phyloP scores from a whole-genome alignment of 92 coral and sea anemone genomes.

The Nematostella vectensis region DNA sequence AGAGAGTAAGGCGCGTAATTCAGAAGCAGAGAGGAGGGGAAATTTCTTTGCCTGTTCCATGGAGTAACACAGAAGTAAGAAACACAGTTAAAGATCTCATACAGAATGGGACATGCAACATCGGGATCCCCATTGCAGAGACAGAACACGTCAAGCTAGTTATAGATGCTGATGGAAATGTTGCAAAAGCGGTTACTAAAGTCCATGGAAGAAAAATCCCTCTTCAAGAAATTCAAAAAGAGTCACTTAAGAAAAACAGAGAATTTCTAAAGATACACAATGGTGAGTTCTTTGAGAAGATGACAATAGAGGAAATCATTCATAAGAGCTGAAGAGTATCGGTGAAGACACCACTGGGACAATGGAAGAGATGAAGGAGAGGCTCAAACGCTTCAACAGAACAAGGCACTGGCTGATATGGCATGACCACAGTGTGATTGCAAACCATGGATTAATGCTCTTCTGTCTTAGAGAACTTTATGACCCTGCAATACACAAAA shows the following conservation, averaged over 20 bases:
- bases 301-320: conserved; percentile 10
- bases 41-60: conserved; percentile 19
- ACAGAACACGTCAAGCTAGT: conserved; percentile 20
- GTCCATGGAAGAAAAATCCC: conserved; percentile 41
- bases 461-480: too few relatives aligned
- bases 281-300: conserved; percentile 7
- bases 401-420: too few relatives aligned
- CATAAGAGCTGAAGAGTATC: too few relatives aligned
- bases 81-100: conserved; percentile 6
- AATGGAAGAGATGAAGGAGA: conserved; percentile 9
- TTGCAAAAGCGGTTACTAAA: conserved; percentile 5
- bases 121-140: conserved; percentile 21
- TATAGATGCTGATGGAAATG: conserved; percentile 14
- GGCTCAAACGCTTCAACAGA: too few relatives aligned
- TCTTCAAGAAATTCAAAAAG: conserved; percentile 27
- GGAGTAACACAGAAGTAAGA: conserved; percentile 11
- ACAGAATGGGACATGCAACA: conserved; percentile 20
- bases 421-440: too few relatives aligned
- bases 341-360: conserved; percentile 28
- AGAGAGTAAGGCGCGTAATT: conserved; percentile 16
- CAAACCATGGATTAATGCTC: too few relatives aligned
- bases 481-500: too few relatives aligned
- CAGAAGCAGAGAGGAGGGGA: conserved; percentile 22
- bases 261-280: conserved; percentile 3
- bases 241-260: conserved; percentile 16